Evolutionary conservation across 92 coral and sea anemone species (phyloP).

Genomic region (Parazoanthus darwini): DNA sequence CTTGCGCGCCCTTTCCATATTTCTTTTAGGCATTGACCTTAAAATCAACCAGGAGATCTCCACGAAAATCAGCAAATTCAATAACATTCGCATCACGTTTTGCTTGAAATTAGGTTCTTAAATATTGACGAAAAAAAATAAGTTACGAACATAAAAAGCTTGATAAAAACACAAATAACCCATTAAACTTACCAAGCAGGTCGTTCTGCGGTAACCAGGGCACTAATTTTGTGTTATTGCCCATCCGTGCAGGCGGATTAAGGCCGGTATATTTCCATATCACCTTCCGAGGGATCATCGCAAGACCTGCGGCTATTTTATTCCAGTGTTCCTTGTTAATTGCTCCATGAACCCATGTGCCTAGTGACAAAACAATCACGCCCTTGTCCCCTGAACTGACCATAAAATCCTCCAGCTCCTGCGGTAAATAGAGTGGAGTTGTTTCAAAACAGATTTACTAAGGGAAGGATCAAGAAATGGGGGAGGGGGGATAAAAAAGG

Average conservation of each 20-base stretch:
- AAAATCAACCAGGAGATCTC: too few relatives aligned
- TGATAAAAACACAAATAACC: neutral
- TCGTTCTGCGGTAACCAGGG: slow-evolving; percentile 42
- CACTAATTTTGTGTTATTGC: slow-evolving; percentile 25
- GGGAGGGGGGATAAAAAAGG: too few relatives aligned
- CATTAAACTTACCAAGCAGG: slow-evolving; percentile 22
- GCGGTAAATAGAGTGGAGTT: neutral
- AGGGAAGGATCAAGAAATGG: too few relatives aligned
- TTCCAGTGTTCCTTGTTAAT: slow-evolving; percentile 9
- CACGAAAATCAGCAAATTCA: too few relatives aligned
- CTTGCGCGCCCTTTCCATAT: too few relatives aligned
- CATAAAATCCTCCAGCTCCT: slow-evolving; percentile 35
- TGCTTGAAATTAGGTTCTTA: neutral
- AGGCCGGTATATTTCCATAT: slow-evolving; percentile 30
- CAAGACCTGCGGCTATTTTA: slow-evolving; percentile 27
- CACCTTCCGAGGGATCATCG: slow-evolving; percentile 25
- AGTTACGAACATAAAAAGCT: neutral
- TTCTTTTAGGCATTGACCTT: too few relatives aligned
- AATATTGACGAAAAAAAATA: neutral
- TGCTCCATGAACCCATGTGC: slow-evolving; percentile 30
- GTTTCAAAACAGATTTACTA: neutral
- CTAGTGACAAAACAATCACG: slow-evolving; percentile 24
- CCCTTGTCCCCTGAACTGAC: slow-evolving; percentile 22
- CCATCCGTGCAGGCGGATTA: neutral
- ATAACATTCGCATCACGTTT: too few relatives aligned